Percentiles rank a stretch among this genome's conserved stretches.
Evolutionary conservation across 2,113 vertebrate species (phyloP).

Genomic region (Parotia lawesii): DNA sequence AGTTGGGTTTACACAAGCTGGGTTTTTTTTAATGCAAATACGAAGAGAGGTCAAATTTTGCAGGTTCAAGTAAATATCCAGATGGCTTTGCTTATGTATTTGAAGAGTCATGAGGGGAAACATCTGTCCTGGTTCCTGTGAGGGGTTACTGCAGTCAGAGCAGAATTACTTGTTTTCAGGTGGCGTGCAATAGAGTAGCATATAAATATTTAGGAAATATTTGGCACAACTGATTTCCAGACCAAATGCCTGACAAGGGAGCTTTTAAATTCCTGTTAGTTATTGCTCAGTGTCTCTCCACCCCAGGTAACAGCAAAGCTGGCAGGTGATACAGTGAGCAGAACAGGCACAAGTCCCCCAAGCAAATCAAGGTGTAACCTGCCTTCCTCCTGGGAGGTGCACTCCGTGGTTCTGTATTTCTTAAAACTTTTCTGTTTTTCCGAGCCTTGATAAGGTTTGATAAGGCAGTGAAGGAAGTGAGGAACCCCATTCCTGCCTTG

Average conservation of each 20-base stretch:
- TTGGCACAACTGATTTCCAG: neutral
- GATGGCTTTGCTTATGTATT: constrained; percentile 49
- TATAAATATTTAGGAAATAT: neutral
- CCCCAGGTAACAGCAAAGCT: neutral
- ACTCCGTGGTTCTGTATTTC: neutral
- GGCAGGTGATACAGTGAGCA: neutral
- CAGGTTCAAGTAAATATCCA: constrained; percentile 28
- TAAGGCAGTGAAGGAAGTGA: neutral
- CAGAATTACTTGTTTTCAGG: constrained; percentile 21
- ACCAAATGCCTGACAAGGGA: neutral
- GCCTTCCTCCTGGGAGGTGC: neutral
- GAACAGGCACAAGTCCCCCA: too few species aligned
- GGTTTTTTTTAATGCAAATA: neutral
- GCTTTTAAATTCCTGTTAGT: neutral
- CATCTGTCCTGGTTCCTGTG: constrained; percentile 42
- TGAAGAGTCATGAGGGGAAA: constrained; percentile 29
- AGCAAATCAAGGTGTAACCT: neutral
- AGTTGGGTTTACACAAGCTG: neutral
- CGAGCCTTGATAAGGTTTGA: neutral
- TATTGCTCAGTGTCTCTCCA: neutral
- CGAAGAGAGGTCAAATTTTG: neutral
- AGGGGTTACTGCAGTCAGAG: neutral
- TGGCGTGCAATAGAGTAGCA: neutral
- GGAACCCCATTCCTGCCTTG: neutral
- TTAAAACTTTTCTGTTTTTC: neutral